Percentiles rank a stretch among this genome's conserved stretches.
These are phyloP conservation scores for Oreortyx pictus DNA, from an alignment of 2,797 vertebrate genomes.

Conservation along the genomic window DNA sequence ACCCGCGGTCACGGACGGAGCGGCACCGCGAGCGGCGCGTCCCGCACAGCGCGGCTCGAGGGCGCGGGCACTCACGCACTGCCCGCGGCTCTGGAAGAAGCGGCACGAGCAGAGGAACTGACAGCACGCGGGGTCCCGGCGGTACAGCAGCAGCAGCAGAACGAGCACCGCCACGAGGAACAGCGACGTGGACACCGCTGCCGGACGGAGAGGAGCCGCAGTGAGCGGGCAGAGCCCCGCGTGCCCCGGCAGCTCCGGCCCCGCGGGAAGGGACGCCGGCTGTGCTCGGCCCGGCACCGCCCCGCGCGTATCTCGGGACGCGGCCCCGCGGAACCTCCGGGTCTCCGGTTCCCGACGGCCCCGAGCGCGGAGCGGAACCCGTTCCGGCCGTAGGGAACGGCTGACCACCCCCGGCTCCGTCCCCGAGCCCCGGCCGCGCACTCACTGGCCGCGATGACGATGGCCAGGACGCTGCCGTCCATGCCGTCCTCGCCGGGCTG, in stretches of 20 bases:
- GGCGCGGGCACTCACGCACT: conserved; percentile 47
- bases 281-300: too few relatives aligned
- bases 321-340: not conserved
- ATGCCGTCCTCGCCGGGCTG: conserved; percentile 15
- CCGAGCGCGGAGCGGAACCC: not conserved
- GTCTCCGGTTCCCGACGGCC: too few relatives aligned
- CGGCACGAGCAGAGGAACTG: conserved; percentile 83
- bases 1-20: too few relatives aligned
- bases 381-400: not conserved
- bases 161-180: conserved; percentile 83
- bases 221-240: not conserved
- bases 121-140: conserved; percentile 84
- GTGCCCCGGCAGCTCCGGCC: not conserved
- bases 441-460: conserved; percentile 53
- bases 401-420: too few relatives aligned
- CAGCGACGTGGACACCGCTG: conserved; percentile 82
- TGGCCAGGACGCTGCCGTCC: conserved; percentile 49
- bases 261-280: fast-evolving
- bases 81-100: conserved; percentile 79
- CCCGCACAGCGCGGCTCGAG: not conserved
- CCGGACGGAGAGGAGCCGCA: not conserved
- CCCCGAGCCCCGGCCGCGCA: not conserved
- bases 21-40: too few relatives aligned
- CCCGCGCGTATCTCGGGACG: not conserved
- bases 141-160: conserved; percentile 84